Conservation (phyloP, 2,888 invertebrate genomes). For the Brassicogethes aeneus region DNA sequence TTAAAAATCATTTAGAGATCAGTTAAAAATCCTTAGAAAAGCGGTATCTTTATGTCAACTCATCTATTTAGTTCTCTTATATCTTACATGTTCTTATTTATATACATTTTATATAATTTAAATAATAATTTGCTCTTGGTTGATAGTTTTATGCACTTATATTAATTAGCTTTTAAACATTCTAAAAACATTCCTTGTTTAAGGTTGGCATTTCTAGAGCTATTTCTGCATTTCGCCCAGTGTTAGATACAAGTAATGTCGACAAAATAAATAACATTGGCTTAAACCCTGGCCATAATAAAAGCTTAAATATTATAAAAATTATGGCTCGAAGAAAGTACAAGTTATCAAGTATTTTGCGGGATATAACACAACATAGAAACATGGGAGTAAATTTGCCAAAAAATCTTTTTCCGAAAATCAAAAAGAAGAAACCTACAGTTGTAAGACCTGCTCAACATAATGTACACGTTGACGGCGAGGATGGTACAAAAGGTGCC, state of each 20-base stretch:
- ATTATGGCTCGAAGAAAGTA: conserved; percentile 26
- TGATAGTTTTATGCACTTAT: background rate
- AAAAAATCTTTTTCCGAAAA: conserved; percentile 29
- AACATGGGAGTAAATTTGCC: conserved; percentile 35
- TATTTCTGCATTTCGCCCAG: conserved; percentile 61
- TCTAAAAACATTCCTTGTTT: conserved; percentile 10
- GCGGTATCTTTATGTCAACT: no score
- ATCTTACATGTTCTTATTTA: background rate
- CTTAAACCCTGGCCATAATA: conserved; percentile 58
- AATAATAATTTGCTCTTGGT: background rate
- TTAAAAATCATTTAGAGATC: no score
- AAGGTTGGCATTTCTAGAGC: conserved; percentile 60
- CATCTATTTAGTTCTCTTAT: background rate
- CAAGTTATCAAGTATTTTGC: conserved; percentile 32
- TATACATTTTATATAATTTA: background rate
- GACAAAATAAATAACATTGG: conserved; percentile 45
- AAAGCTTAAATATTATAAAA: conserved; percentile 43
- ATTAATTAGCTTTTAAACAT: background rate
- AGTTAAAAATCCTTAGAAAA: no score
- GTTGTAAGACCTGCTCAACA: no score
- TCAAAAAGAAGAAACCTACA: conserved; percentile 10
- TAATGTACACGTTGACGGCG: no score
- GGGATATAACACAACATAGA: conserved; percentile 31
- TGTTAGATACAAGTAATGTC: conserved; percentile 39
- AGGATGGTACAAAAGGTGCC: no score